Base-by-base conservation (phyloP, 2,113 vertebrate species). In the Laticauda colubrina region DNA sequence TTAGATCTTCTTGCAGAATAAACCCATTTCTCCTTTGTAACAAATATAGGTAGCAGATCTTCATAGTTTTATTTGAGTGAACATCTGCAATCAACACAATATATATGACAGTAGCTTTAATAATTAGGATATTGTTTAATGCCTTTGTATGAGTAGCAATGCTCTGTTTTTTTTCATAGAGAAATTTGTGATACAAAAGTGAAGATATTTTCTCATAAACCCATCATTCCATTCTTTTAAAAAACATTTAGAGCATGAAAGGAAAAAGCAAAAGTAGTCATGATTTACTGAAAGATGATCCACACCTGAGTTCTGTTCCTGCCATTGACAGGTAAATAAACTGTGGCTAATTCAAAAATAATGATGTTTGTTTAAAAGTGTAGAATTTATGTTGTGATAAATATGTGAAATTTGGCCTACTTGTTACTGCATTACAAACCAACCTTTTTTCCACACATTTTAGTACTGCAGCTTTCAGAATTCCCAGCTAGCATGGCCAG, bases 201-300 rank as follows among this genome's bases (percentile, higher is more conserved):
- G 29, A 7, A 0, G 3, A 29, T 18, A 88, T 94, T 90, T 86
- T 87, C 94, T 94, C 96, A 97, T 90, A 93, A 75, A 86, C n/a
- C n/a, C 43, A 39, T 26, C 15, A 10, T 81, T 45, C 4, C 56
- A 89, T 91, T 45, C 69, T 93, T 88, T 61, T 53, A 6, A 6
- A 29, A n/a, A 18, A 92, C 95, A 94, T 94, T 93, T 95, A 99
- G 99, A 98, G 98, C 55, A 98, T 99, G 96, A 99, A 99, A 93
- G 99, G 99, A n/a, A 99, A 98, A 97, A 99, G 99, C 97, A 99
- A 99, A 98, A 99, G 99, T 95, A 99, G 99, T 96, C 99, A 99
- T 85, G 99, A 99, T 96, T 98, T 99, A 6, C 97, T 99, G 93
- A 99, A 99, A 96, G 98, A 99, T 90, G 99, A 99, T 87, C 99